Base-by-base conservation (phyloP, 2,113 vertebrate species). In the Corythoichthys intestinalis region DNA sequence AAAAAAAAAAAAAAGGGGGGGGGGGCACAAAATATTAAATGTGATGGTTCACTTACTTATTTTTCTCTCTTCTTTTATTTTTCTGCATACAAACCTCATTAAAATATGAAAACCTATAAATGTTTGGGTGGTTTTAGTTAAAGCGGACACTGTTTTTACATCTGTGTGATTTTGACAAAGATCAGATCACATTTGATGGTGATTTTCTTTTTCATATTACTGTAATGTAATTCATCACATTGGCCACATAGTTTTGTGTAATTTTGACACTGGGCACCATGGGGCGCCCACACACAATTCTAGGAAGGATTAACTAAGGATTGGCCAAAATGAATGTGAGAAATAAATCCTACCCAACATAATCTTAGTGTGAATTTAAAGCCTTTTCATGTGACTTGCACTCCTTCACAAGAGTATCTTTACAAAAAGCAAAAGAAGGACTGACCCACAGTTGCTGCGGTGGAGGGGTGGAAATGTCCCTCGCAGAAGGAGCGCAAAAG, bases 401-500 rank as follows among this genome's bases (percentile, higher is more conserved):
- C 65, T 75, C 69, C 60, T 69, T 66, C 37, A 37, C 7, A 14
- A 65, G 39, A 48, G 70, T 72, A 71, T 76, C 75, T 61, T 64
- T 35, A 70, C 60, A 58, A 54, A 56, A 12, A 8, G 13, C 57
- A 8, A 14, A 20, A 54, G 13, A 2, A 38, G 65, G 70, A 65
- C 53, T 62, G 70, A 97, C 96, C 96, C 76, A 98, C 91, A 62
- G 97, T 98, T 71, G 95, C 94, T 34, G 92, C 88, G 37, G 92
- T 93, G 72, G 91, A 86, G 0, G 91, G 77, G 58, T 86, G 91
- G 88, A 96, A 97, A 17, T 20, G 78, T 44, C 91, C 93, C 65
- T 95, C 94, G 38, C 95, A 98, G 86, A 97, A 93, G 72, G 92
- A 88, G 76, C 91, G 91, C 13, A 99, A 88, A 69, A 97, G 91